Evolutionary conservation across 2,797 vertebrate genomes (phyloP), one percentile per base, ranked within the genome.

Genomic region (Crocidura indochinensis): DNA sequence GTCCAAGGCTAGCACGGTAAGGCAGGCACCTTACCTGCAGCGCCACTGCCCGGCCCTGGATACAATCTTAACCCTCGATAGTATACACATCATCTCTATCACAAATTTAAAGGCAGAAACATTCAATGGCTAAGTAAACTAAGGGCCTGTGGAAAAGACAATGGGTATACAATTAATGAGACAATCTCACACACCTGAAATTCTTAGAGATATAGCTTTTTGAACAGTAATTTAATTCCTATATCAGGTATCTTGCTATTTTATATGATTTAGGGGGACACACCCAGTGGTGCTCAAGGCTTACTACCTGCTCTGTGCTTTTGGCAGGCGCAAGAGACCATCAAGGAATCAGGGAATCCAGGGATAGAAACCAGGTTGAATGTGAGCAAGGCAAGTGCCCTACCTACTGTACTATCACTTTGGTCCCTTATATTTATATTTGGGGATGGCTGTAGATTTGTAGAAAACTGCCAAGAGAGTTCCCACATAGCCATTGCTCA

Each of bases 41-140:
- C 12, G 49, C 49, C 12, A 51, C 12, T 12, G 49, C 49, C 12
- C 49, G 7, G 12, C 8, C 12, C 49, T 12, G 12, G 49, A 51
- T 51, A 51, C 12, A 51, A 51, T n/a, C n/a, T n/a, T 38, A 38
- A 38, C 38, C 38, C 38, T 38, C 2, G 38, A 38, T 38, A 38
- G 38, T 38, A 38, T 38, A 38, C 38, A 38, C 38, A 51, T 4
- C 56, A 20, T 60, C 38, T 20, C 20, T 15, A 20, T 53, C 8
- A 85, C 4, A 81, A 91, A 75, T 82, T 71, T 49, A 64, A 73
- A 72, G 88, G 76, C 27, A 84, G 79, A 94, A 88, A 76, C 27
- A 80, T 10, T 68, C 15, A 20, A 27, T 69, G 26, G 22, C 77
- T 86, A 65, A 74, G 47, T 72, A 64, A 69, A 86, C 27, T 47